These are phyloP conservation scores for Mesembrinibis cayennensis DNA, from an alignment of 2,113 vertebrate genomes.

Conservation along the genomic window DNA sequence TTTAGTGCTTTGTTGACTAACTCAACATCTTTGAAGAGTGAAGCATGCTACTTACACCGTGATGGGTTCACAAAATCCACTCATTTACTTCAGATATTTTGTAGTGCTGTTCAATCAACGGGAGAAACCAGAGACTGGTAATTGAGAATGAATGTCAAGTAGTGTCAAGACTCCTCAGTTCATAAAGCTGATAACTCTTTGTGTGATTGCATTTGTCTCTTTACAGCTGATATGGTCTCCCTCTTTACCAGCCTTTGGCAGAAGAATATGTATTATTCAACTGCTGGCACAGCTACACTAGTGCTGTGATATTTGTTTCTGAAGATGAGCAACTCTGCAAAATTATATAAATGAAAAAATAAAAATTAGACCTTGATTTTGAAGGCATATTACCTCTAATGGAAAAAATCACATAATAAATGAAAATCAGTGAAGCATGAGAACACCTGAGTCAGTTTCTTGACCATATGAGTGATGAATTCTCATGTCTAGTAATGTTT, in stretches of 20 bases:
- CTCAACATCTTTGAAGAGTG: conserved; percentile 41
- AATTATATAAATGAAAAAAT: not conserved
- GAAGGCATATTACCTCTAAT: not conserved
- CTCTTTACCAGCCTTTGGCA: conserved; percentile 31
- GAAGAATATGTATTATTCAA: conserved; percentile 13
- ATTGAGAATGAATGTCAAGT: conserved; percentile 75
- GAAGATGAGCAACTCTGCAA: not conserved
- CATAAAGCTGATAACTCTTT: conserved; percentile 61
- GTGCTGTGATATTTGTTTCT: not conserved
- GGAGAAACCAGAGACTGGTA: conserved; percentile 61
- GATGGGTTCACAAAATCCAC: conserved; percentile 32
- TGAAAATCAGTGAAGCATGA: not conserved
- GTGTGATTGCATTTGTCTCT: conserved; percentile 70
- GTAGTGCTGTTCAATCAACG: conserved; percentile 57
- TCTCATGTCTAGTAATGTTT: not conserved
- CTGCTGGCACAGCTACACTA: not conserved
- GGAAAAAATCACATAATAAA: not conserved
- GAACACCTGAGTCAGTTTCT: not conserved
- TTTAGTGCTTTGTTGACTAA: conserved; percentile 45
- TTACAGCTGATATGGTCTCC: conserved; percentile 48
- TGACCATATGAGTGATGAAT: not conserved
- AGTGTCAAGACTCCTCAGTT: conserved; percentile 68
- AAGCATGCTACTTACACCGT: not conserved
- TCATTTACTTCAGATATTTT: conserved; percentile 62
- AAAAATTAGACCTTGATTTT: not conserved